Base-by-base conservation (phyloP, 2,113 vertebrate species). In the Podilymbus podiceps region DNA sequence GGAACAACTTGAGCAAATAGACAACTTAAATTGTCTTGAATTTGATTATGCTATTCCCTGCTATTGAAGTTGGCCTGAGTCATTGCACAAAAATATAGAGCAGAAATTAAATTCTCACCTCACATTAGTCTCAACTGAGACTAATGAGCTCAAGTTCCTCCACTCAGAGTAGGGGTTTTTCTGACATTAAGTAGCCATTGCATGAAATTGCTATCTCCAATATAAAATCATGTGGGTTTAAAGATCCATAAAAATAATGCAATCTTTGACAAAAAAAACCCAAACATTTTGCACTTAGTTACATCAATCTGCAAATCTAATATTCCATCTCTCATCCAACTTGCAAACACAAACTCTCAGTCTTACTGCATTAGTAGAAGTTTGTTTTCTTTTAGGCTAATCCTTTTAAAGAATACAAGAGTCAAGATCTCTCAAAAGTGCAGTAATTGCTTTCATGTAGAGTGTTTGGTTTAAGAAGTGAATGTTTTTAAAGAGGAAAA, bases 301-400 rank as follows among this genome's bases (percentile, higher is more conserved):
- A 74, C 30, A 35, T 71, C 52, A 78, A 33, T 84, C 64, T 74
- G 8, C 15, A 93, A 85, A 94, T 64, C 80, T 12, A 55, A 14
- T 87, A 44, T 47, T 91, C 19, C 46, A 28, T 68, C 8, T 5
- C 24, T 69, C 35, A 76, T 72, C 38, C 40, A 66, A 55, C 27
- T 44, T 59, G 62, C 27, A 76, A 78, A 58, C 1, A 10, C 50
- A 82, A 84, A 89, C 42, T 88, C 77, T 75, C n/a, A 86, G 58
- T 89, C 56, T 42, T 85, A 79, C 19, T 68, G 84, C 63, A 85
- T 42, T 49, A 88, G 44, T 84, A 93, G 81, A 81, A 87, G 62
- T 88, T 94, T 97, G 27, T 77, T 97, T 97, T 89, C 58, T 87
- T 96, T 96, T 46, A 83, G 47, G 31, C 85, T 90, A 91, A 94